Conservation (phyloP, 37 sponge, comb jelly and placozoan species). For the Ianthella basta region DNA sequence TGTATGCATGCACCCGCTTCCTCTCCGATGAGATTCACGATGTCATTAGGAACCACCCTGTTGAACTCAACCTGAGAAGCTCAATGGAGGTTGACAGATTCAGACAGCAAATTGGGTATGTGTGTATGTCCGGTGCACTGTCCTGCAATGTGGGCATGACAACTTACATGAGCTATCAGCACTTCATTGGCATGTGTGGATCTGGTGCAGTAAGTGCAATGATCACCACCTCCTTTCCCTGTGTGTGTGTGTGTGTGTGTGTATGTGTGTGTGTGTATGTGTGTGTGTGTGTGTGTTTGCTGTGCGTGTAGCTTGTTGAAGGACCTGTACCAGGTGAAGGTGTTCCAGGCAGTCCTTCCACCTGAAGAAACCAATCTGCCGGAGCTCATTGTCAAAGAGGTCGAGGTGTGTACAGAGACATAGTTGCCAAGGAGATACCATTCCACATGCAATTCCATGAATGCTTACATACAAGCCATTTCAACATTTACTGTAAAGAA, state of each 20-base stretch:
- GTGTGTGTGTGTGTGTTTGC: background rate
- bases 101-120: background rate
- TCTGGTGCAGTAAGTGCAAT: background rate
- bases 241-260: background rate
- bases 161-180: no score
- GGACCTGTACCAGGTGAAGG: no score
- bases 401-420: no score
- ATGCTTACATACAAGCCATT: no score
- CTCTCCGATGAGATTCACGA: background rate
- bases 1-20: background rate
- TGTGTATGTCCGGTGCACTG: background rate
- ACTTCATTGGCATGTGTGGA: no score
- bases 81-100: background rate
- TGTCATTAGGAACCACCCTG: background rate
- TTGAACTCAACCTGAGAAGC: background rate
- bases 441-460: no score
- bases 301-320: background rate
- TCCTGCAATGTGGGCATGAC: no score
- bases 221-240: background rate
- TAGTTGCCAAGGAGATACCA: no score
- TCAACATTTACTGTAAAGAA: no score
- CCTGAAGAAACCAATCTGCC: no score
- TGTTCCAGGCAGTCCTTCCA: no score
- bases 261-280: background rate
- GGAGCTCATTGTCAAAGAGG: no score